These are phyloP conservation scores for Nycticebus coucang DNA, from an alignment of 2,113 vertebrate species.

Conservation along the genomic window DNA sequence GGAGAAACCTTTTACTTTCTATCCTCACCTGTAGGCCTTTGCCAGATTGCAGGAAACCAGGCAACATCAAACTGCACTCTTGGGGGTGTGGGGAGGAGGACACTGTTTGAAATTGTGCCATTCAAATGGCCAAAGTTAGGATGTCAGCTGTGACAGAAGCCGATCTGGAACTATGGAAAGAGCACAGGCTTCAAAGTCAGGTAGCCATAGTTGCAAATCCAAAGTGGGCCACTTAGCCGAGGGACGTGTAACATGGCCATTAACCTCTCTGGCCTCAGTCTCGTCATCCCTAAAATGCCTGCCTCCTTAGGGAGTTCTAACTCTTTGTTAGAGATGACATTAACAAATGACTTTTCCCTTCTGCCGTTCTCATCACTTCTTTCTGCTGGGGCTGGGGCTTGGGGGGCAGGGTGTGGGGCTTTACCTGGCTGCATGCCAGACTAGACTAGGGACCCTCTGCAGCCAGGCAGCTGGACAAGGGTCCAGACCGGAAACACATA, in stretches of 20 bases:
- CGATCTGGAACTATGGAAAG: neutral
- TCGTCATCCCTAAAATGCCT: neutral
- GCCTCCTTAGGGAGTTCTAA: neutral
- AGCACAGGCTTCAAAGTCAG: neutral
- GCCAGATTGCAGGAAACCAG: neutral
- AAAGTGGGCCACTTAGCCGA: neutral
- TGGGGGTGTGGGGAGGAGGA: rapidly evolving
- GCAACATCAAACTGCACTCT: neutral
- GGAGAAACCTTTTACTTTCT: neutral
- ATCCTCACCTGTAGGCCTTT: neutral
- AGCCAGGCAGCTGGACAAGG: neutral
- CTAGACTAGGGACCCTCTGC: neutral
- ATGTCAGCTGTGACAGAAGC: neutral
- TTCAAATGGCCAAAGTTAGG: neutral
- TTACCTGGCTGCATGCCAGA: neutral
- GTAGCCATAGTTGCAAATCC: neutral
- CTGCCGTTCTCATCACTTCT: neutral
- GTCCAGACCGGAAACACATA: neutral
- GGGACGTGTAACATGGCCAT: neutral
- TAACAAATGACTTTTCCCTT: neutral
- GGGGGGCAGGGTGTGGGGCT: neutral
- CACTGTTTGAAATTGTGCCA: neutral
- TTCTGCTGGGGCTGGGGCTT: neutral
- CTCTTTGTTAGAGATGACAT: neutral
- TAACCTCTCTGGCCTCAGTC: neutral